A percentile compares a stretch with the other conserved stretches of the same genome.
Conservation (phyloP, 2,888 invertebrate genomes). For the Chrysolina americana region DNA sequence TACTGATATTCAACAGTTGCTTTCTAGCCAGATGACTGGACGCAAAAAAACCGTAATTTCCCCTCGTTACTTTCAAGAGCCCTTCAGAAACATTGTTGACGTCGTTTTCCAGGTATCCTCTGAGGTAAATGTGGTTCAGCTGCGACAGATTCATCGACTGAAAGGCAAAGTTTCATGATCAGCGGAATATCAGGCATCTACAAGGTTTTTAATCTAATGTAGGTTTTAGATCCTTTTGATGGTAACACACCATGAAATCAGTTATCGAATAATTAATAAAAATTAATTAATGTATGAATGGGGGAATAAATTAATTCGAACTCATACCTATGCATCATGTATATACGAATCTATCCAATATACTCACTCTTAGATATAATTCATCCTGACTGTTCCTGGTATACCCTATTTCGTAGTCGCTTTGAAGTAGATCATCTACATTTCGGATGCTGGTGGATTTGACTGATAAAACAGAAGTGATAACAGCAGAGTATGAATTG, state of each 20-base stretch:
- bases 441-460: slow-evolving; percentile 73
- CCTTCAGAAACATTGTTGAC: slow-evolving; percentile 73
- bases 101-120: slow-evolving; percentile 64
- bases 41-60: slow-evolving; percentile 77
- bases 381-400: slow-evolving; percentile 75
- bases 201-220: too few species aligned
- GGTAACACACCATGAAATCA: too few species aligned
- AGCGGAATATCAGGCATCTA: too few species aligned
- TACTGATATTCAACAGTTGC: slow-evolving; percentile 67
- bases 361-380: slow-evolving; percentile 75
- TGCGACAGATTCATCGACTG: slow-evolving; percentile 70
- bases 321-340: too few species aligned
- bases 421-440: slow-evolving; percentile 74
- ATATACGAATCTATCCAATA: background rate
- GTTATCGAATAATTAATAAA: too few species aligned
- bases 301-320: too few species aligned
- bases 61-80: slow-evolving; percentile 71
- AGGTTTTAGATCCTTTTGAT: too few species aligned
- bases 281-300: too few species aligned
- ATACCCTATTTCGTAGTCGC: slow-evolving; percentile 76
- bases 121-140: slow-evolving; percentile 58
- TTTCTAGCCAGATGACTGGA: slow-evolving; percentile 75
- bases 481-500: slow-evolving; percentile 78
- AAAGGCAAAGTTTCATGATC: slow-evolving; percentile 48
- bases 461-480: slow-evolving; percentile 78